Percentiles rank a stretch among this genome's conserved stretches.
Conservation (phyloP, 2,113 vertebrate genomes). For the Oreochromis aureus region DNA sequence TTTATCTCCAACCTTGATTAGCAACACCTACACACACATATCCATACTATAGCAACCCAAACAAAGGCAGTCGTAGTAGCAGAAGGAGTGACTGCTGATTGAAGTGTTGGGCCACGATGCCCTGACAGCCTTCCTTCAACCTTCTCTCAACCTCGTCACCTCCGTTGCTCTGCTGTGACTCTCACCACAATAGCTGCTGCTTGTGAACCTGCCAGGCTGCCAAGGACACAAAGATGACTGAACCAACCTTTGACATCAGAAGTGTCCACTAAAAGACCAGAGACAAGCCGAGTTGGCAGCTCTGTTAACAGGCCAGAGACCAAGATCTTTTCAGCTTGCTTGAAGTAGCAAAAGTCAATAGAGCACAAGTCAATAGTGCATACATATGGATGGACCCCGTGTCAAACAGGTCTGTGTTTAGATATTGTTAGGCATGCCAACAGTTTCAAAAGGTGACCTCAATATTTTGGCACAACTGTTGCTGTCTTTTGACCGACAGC, state of each 20-base stretch:
- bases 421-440: slow-evolving; percentile 26
- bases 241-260: slow-evolving; percentile 69
- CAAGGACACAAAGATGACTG: slow-evolving; percentile 66
- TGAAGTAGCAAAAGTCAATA: slow-evolving; percentile 64
- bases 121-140: slow-evolving; percentile 67
- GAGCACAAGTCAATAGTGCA: slow-evolving; percentile 60
- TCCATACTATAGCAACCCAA: slow-evolving; percentile 39
- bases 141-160: slow-evolving; percentile 66
- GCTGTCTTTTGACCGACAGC: slow-evolving; percentile 24
- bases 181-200: slow-evolving; percentile 61
- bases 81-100: slow-evolving; percentile 36
- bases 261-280: slow-evolving; percentile 64
- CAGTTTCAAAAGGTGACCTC: slow-evolving; percentile 20
- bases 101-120: slow-evolving; percentile 42
- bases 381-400: slow-evolving; percentile 42
- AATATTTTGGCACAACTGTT: slow-evolving; percentile 41
- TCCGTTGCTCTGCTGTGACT: slow-evolving; percentile 58
- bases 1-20: slow-evolving; percentile 19
- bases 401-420: slow-evolving; percentile 32
- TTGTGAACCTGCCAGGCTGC: slow-evolving; percentile 66
- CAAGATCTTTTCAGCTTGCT: slow-evolving; percentile 54
- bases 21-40: slow-evolving; percentile 4
- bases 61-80: slow-evolving; percentile 31
- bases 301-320: slow-evolving; percentile 56
- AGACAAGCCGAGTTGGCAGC: slow-evolving; percentile 68